Base-by-base conservation (phyloP, 2,113 vertebrate species). In the Arizona elegans region DNA sequence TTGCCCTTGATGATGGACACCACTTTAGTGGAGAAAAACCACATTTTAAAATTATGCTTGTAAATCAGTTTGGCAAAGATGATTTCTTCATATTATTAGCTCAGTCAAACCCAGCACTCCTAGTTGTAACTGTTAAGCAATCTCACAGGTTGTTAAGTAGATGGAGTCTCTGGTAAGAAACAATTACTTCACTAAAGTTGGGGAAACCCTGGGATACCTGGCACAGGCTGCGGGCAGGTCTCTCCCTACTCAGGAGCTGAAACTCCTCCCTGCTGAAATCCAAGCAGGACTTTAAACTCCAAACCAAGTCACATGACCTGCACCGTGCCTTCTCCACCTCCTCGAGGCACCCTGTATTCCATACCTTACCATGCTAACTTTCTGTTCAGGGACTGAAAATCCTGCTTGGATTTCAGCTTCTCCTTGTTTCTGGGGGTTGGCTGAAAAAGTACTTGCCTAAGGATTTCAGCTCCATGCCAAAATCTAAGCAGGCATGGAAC, bases 1-100 rank as follows among this genome's bases (percentile, higher is more conserved):
- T 99, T 99, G 0, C 99, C 99, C 93, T 99, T 99, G 95, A 99
- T 99, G 95, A 99, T 99, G 62, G 98, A 98, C 70, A 99, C 98
- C 95, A 99, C 99, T 99, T 96, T 0, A 0, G 8, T 95, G 29
- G 92, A 58, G 4, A 29, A 33, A 11, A 15, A 75, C 23, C 47
- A 43, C 24, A 38, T 12, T 55, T 38, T 81, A 43, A 81, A 81
- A 81, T 81, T 43, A 81, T 43, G 33, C 8, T 81, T 81, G 70
- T 3, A 59, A 10, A 38, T 43, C 38, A 58, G 38, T 47, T 90
- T 70, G 47, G 5, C 15, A 92, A 55, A 75, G 26, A n/a, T 5
- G 43, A 75, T 21, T 55, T 70, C 47, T 17, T 50, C 38, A 85
- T 15, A 54, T 88, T 92, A 88, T 38, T 38, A 81, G 33, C 33